Conservation (phyloP, 2,113 vertebrate genomes). For the Synchiropus splendidus region DNA sequence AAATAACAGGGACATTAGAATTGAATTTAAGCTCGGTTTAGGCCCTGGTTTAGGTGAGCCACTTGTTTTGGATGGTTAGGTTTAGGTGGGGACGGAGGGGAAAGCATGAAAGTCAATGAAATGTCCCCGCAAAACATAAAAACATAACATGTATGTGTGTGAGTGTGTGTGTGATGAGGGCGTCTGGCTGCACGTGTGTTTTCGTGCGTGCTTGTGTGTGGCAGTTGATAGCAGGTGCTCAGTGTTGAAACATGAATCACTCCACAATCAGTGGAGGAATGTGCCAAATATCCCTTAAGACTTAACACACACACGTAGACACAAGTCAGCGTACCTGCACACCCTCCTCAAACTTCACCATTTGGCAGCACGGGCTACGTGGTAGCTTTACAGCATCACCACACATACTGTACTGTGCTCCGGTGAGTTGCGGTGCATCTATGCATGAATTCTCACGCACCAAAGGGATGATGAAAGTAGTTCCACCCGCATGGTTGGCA, state of each 20-base stretch:
- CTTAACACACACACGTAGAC: slow-evolving; percentile 11
- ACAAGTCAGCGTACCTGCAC: slow-evolving; percentile 4
- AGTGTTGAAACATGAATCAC: slow-evolving; percentile 51
- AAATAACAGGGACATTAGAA: too few relatives aligned
- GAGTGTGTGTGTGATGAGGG: neutral
- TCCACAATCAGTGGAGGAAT: slow-evolving; percentile 43
- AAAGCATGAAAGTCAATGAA: too few relatives aligned
- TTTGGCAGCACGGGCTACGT: too few relatives aligned
- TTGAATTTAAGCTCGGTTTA: too few relatives aligned
- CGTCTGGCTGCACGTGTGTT: slow-evolving; percentile 8
- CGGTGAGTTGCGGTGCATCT: slow-evolving; percentile 1
- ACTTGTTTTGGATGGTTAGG: too few relatives aligned
- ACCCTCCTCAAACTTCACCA: neutral
- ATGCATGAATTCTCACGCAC: too few relatives aligned
- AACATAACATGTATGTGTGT: too few relatives aligned
- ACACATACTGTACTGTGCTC: slow-evolving; percentile 4
- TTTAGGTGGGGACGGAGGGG: too few relatives aligned
- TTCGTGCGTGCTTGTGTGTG: slow-evolving; percentile 12
- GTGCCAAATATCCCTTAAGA: slow-evolving; percentile 23
- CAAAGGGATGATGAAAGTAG: slow-evolving; percentile 19
- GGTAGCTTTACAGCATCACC: too few relatives aligned
- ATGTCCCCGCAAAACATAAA: too few relatives aligned
- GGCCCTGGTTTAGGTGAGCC: too few relatives aligned
- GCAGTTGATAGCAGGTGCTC: slow-evolving; percentile 48
- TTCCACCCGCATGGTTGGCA: slow-evolving; percentile 13